These are phyloP conservation scores for Typhlomys cinereus DNA, from an alignment of 2,113 vertebrate genomes.

Conservation along the genomic window DNA sequence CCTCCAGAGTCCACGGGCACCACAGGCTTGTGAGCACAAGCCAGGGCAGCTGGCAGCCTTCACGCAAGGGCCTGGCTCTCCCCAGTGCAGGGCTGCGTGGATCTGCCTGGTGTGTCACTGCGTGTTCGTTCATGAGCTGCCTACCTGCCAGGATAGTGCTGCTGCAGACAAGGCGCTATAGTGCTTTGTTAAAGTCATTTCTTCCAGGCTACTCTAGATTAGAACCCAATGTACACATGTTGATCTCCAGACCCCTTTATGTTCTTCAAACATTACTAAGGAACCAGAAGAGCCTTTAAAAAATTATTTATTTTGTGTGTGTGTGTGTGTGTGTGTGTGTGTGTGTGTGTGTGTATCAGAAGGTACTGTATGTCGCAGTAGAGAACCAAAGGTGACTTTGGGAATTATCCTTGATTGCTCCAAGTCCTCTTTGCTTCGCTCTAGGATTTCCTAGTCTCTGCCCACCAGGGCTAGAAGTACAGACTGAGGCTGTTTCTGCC, in stretches of 20 bases:
- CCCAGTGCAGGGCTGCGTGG: fast-evolving
- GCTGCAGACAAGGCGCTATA: neutral
- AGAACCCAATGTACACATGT: neutral
- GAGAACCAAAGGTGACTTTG: too few relatives aligned
- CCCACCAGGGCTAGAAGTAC: too few relatives aligned
- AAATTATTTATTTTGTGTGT: too few relatives aligned
- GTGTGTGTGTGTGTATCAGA: too few relatives aligned
- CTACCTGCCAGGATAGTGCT: neutral
- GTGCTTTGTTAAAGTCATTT: neutral
- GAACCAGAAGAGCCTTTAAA: too few relatives aligned
- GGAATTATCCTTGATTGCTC: too few relatives aligned
- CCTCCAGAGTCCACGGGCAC: neutral
- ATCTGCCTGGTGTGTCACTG: fast-evolving
- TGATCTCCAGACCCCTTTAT: neutral
- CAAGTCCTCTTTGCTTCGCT: too few relatives aligned
- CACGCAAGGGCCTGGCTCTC: neutral
- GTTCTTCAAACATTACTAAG: neutral
- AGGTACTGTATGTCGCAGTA: too few relatives aligned
- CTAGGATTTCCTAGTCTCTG: too few relatives aligned
- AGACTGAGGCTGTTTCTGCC: too few relatives aligned
- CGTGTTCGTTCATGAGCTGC: neutral
- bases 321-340: too few relatives aligned
- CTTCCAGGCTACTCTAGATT: neutral
- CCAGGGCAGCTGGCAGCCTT: neutral
- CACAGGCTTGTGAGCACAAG: neutral